Evolutionary conservation across 2,888 invertebrate species (phyloP), one percentile per base, ranked within the genome.

Genomic region (Xanthia togata): DNA sequence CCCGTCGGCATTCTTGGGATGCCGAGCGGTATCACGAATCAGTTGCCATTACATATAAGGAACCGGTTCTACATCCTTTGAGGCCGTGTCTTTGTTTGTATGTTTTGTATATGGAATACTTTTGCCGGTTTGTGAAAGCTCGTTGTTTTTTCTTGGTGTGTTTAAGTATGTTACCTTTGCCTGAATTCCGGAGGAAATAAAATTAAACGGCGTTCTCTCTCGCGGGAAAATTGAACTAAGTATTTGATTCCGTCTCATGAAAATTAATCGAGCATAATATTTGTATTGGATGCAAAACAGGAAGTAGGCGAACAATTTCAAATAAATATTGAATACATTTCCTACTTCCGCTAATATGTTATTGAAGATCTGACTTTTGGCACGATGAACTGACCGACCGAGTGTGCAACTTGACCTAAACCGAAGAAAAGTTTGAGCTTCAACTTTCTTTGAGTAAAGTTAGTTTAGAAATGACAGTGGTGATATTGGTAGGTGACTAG

Each of bases 61-160:
- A 89, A 94, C 94, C 94, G 93, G 94, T 95, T 93, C 89, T 81
- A 89, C 92, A 92, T 93, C 93, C 93, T 93, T 93, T 88, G 90
- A 90, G 91, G 90, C 86, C 90, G 85, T 86, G 79, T 86, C 89
- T 89, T 89, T 89, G 87, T 92, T 90, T 90, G 87, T 91, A 89
- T 90, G 88, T 89, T 91, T 89, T 89, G 86, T 88, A 81, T 86
- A 81, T 83, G 84, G 83, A 82, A 82, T 83, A 86, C 84, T 83
- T 83, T 85, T 85, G 81, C 79, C 78, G 67, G 80, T 81, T 79
- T 80, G 79, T 85, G 83, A 88, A 81, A 88, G 81, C 80, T 74
- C 53, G 23, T 41, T 69, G 26, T 76, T 71, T 50, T 65, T 70
- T 55, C 12, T 60, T 65, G 23, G 14, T 4, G 41, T 50, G 50